Evolutionary conservation across 2,113 vertebrate genomes (phyloP), one percentile per base, ranked within the genome.

Genomic region (Microtus montanus): DNA sequence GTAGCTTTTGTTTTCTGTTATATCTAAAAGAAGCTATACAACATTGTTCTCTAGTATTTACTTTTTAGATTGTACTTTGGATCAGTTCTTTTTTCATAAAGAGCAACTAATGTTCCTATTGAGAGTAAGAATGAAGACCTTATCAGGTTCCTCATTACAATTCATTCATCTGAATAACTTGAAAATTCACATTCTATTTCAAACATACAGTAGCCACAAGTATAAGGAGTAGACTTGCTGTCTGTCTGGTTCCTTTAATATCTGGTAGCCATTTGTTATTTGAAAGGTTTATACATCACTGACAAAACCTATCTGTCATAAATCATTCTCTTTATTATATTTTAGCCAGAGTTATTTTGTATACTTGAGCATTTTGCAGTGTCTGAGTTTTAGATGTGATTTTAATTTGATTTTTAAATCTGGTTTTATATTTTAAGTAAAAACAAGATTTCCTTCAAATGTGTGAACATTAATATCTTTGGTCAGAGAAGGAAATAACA

Each of bases 281-380:
- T 94, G 38, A 85, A 93, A 20, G n/a, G 5, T 73, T 19, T 90
- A 41, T 68, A 49, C 1, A 73, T 77, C 10, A 64, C 26, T 92
- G 49, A 38, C 30, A 79, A 78, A 94, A 79, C 35, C 61, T 5
- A 26, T 90, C 83, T 89, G 30, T 86, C 64, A 83, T 7, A 89
- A 89, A 5, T 91, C 68, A 33, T 80, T 94, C 44, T 64, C 54
- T 92, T 66, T 52, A 54, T 64, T 64, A 9, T 91, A 44, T 93
- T 94, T 94, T 75, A 88, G 30, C 71, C 35, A 58, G 26, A 87
- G 82, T 90, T 95, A 38, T 95, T 70, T 96, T 97, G 54, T 88
- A 1, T 3, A 61, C 41, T 90, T 87, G 64, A 30, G 28, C 54
- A 87, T 95, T 70, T 93, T 82, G 2, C 68, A 74, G 7, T 91